Base-by-base conservation (phyloP, 2,113 vertebrate species). In the Prietella phreatophila region DNA sequence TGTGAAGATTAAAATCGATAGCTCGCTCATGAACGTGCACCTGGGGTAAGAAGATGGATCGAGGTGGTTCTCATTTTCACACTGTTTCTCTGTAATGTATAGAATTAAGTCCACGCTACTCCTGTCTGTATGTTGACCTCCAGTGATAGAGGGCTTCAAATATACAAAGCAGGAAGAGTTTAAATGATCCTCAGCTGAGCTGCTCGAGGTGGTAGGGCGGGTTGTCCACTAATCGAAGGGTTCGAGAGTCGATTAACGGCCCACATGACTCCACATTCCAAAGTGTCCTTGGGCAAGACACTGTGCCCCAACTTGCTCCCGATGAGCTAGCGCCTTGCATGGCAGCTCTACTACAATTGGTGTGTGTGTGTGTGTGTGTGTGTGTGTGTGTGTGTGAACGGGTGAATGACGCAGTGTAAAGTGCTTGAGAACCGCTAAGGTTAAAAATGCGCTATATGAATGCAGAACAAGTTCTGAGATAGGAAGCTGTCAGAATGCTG, bases 1-100 rank as follows among this genome's bases (percentile, higher is more conserved):
- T 53, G 6, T 61, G 33, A 39, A 83, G 61, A 61, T 50, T 67
- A 60, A 42, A 88, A 88, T 85, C 53, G 55, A 81, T 88, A 60
- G 58, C 30, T 80, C 36, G 47, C 17, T n/a, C 47, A 61, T 76
- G 22, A 60, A 47, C 71, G 47, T 47, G 19, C 55, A 60, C 17
- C 17, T 36, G 20, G 8, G 42, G 50, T 27, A 25, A 76, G 19
- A 39, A 25, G 39, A 47, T 2, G 22, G 42, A 76, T 27, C 14
- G 47, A 50, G 5, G 15, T 33, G 36, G 36, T 75, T 50, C 33
- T 73, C 69, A 39, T 73, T 47, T 47, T 25, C 11, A 27, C 22
- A 22, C 9, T 14, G 27, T 78, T 15, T 50, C 42, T 76, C 22
- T n/a, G 22, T 50, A 11, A 76, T 73, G 69, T 39, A 73, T 13